Conservation (phyloP, 1,140 invertebrate species). For the Melanaphis sacchari region DNA sequence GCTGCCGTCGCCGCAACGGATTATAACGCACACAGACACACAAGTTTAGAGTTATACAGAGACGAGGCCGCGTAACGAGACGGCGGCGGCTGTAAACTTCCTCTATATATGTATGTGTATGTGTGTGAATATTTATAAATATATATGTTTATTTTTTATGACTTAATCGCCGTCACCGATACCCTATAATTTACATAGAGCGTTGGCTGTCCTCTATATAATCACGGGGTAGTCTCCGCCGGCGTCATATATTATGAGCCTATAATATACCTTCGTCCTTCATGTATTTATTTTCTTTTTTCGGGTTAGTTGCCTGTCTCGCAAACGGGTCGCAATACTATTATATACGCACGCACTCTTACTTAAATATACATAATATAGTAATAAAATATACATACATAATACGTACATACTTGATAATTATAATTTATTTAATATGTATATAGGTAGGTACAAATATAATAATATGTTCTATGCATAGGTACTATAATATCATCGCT, state of each 20-base stretch:
- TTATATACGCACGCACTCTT: not conserved
- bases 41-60: not conserved
- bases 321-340: not conserved
- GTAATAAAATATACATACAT: not conserved
- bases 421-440: slow-evolving; percentile 10
- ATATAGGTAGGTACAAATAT: not conserved
- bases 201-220: not conserved
- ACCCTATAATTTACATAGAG: slow-evolving; percentile 39
- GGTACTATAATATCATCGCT: not conserved
- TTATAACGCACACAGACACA: not conserved
- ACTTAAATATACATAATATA: not conserved
- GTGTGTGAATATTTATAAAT: not conserved
- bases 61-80: not conserved
- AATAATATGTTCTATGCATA: not conserved
- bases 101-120: not conserved
- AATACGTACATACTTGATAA: slow-evolving; percentile 2
- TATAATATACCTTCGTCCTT: not conserved
- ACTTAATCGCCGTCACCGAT: slow-evolving; percentile 43
- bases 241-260: not conserved
- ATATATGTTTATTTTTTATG: not conserved
- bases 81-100: slow-evolving; percentile 1
- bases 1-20: not conserved
- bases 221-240: slow-evolving; percentile 13
- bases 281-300: not conserved
- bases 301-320: not conserved